Conservation (phyloP, 1,140 invertebrate species). For the Drosophila miranda region DNA sequence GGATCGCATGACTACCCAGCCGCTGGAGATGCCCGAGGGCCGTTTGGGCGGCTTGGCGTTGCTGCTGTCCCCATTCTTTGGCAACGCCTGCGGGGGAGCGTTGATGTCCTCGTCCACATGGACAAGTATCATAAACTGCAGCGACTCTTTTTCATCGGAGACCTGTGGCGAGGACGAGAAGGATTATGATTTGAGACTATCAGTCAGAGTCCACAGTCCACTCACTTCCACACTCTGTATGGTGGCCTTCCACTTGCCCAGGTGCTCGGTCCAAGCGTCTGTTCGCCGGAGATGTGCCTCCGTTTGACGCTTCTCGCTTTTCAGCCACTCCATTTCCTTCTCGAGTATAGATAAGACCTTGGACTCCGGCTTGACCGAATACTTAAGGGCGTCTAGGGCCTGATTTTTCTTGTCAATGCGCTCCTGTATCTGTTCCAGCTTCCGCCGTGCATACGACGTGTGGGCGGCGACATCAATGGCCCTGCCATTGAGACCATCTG, state of each 20-base stretch:
- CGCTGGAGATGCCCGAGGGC: constrained; percentile 88
- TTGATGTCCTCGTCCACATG: constrained; percentile 87
- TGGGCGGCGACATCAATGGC: constrained; percentile 88
- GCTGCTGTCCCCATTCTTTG: constrained; percentile 46
- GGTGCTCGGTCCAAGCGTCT: constrained; percentile 93
- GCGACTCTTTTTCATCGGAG: constrained; percentile 90
- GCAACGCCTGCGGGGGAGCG: constrained; percentile 54
- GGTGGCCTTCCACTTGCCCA: constrained; percentile 92
- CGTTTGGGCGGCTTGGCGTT: constrained; percentile 74
- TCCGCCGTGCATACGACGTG: constrained; percentile 91
- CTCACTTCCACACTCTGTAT: constrained; percentile 91
- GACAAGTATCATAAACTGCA: constrained; percentile 92
- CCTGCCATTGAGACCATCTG: constrained; percentile 49
- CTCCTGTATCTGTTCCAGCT: constrained; percentile 91
- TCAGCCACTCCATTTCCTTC: constrained; percentile 91
- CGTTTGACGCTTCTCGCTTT: constrained; percentile 89
- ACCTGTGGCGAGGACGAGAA: constrained; percentile 82
- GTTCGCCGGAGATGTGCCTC: constrained; percentile 93
- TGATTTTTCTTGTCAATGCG: constrained; percentile 90
- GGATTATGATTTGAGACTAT: too few species aligned
- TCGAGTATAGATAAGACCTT: constrained; percentile 89
- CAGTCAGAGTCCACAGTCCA: background rate
- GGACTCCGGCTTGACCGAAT: constrained; percentile 89
- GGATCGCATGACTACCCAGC: constrained; percentile 92
- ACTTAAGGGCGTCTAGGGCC: constrained; percentile 90